phyloP scores from a whole-genome alignment of 2,797 vertebrate genomes.

The Gymnopithys bicolor region DNA sequence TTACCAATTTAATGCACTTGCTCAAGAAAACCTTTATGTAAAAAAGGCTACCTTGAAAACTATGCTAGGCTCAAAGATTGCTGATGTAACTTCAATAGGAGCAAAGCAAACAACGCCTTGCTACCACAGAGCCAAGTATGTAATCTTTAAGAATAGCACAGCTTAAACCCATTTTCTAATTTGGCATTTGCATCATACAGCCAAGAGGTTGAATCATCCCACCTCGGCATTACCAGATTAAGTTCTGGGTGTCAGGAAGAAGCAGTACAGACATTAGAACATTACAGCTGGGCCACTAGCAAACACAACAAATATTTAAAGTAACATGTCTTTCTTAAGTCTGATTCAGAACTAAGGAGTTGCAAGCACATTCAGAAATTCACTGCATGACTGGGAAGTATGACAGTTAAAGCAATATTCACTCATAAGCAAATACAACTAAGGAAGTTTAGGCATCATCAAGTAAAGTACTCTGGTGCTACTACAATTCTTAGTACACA shows the following conservation, averaged over 20 bases:
- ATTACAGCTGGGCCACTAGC: background rate
- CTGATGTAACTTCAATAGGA: background rate
- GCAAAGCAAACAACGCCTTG: background rate
- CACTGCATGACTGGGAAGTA: background rate
- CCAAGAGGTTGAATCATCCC: background rate
- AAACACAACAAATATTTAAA: slow-evolving; percentile 22
- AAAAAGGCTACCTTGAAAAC: background rate
- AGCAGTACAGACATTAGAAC: background rate
- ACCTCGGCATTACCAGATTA: background rate
- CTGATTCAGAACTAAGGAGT: background rate
- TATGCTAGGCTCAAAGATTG: background rate
- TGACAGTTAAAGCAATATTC: background rate
- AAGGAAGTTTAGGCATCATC: background rate
- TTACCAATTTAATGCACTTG: background rate
- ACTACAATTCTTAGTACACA: background rate
- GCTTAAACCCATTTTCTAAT: slow-evolving; percentile 22
- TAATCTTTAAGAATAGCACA: background rate
- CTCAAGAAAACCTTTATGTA: background rate
- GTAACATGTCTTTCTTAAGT: background rate
- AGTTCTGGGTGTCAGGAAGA: background rate
- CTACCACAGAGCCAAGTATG: background rate
- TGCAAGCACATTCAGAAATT: background rate
- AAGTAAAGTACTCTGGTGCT: background rate
- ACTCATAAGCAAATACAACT: background rate
- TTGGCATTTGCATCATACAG: background rate